phyloP scores from a whole-genome alignment of 2,113 vertebrate species.

The Planiliza haematocheilus region DNA sequence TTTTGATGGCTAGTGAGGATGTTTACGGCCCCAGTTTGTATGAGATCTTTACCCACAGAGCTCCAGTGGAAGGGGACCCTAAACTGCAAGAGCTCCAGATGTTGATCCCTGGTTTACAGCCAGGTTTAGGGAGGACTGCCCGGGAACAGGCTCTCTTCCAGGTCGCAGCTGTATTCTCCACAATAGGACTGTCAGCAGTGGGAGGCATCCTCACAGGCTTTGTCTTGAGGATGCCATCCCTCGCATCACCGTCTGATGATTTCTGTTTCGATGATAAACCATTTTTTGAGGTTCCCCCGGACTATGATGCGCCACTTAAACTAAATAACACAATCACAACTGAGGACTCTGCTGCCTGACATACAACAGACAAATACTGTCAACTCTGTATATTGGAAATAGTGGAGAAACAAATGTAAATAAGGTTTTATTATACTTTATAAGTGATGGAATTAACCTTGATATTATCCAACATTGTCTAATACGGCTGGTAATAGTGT shows the following conservation, averaged over 20 bases:
- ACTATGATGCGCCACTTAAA: conserved; percentile 65
- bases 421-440: background rate
- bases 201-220: conserved; percentile 81
- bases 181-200: conserved; percentile 70
- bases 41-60: conserved; percentile 72
- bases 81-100: conserved; percentile 63
- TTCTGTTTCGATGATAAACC: conserved; percentile 85
- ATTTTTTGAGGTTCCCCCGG: conserved; percentile 82
- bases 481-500: background rate
- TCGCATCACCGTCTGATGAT: conserved; percentile 75
- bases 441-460: background rate
- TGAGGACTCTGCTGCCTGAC: conserved; percentile 59
- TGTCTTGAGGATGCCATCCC: conserved; percentile 78
- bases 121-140: conserved; percentile 71
- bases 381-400: background rate
- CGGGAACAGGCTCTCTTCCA: conserved; percentile 84
- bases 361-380: background rate
- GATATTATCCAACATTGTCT: background rate
- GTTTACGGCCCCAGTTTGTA: conserved; percentile 75
- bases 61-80: conserved; percentile 67
- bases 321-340: conserved; percentile 17
- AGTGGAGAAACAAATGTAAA: conserved; percentile 7
- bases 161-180: conserved; percentile 77
- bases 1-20: conserved; percentile 76
- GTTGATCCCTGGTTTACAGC: conserved; percentile 73